Evolutionary conservation across 2,797 vertebrate genomes (phyloP), one percentile per base, ranked within the genome.

Genomic region (Capromys pilorides): DNA sequence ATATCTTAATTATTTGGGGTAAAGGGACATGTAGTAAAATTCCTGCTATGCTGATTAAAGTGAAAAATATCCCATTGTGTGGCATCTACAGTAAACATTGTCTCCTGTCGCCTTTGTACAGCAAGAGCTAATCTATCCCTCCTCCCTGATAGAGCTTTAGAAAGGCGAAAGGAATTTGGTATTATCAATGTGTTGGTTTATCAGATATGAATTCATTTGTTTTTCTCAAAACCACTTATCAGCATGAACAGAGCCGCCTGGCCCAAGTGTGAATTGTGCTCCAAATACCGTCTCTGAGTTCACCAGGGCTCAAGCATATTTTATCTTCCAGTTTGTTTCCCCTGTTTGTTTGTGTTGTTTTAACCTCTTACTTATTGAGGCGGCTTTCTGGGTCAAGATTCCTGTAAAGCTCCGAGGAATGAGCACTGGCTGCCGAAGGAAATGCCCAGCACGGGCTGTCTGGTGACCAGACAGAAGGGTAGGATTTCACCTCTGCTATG

Each of bases 381-480:
- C 98, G 86, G 85, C 94, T 97, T 98, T 98, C 97, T 97, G 98
- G 98, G 98, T 98, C 98, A 98, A 26, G 96, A 97, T 93, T 85
- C 90, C 96, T 97, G 92, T 96, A 98, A 98, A 98, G 97, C 96
- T 95, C 86, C 85, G 12, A 91, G 96, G 96, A 98, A 97, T 98
- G 97, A 97, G 93, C 5, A 10, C 71, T 61, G 96, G 18, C 67
- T 61, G 96, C 45, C 96, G 95, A 98, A 98, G 97, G 97, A 98
- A 98, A 96, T 86, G 90, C 80, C 83, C 89, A 82, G 86, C 92
- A 93, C 87, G 93, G 95, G 61, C 97, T 94, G 93, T 88, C 82
- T 93, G 93, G 93, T 92, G 93, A 86, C 90, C 94, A 49, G 1
- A 39, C 36, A 91, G 96, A 91, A 69, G 93, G 97, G 97, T 97